Evolutionary conservation across 2,888 invertebrate species (phyloP).

Genomic region (Papilio gigon): DNA sequence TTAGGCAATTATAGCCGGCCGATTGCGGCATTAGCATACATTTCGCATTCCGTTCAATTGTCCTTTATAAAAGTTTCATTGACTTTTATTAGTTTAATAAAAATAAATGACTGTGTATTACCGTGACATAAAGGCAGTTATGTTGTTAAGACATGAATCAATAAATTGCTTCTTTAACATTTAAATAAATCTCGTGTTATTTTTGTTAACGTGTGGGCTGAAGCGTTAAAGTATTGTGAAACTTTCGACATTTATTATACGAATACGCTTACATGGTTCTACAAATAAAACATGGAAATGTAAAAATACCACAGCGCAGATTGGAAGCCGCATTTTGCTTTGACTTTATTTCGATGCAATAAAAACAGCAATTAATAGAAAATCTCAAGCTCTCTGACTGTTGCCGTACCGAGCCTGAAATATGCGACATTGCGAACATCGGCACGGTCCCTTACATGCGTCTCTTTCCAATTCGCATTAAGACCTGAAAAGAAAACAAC

Average conservation of each 20-base stretch:
- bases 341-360: conserved; percentile 64
- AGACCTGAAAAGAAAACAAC: conserved; percentile 51
- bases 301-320: conserved; percentile 61
- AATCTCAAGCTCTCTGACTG: conserved; percentile 69
- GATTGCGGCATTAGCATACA: conserved; percentile 71
- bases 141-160: conserved; percentile 36
- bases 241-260: conserved; percentile 32
- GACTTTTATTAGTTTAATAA: conserved; percentile 72
- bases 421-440: conserved; percentile 58
- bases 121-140: conserved; percentile 42
- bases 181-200: conserved; percentile 20
- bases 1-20: conserved; percentile 68
- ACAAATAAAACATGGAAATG: conserved; percentile 56
- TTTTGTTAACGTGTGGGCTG: conserved; percentile 35
- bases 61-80: conserved; percentile 68
- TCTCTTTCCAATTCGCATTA: conserved; percentile 58
- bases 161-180: conserved; percentile 11
- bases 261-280: conserved; percentile 47
- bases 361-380: conserved; percentile 75
- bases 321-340: conserved; percentile 60
- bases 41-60: conserved; percentile 69
- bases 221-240: conserved; percentile 28
- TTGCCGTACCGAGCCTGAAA: conserved; percentile 65
- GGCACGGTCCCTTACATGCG: conserved; percentile 51
- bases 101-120: conserved; percentile 69